Evolutionary conservation across 2,797 vertebrate species (phyloP), one percentile per base, ranked within the genome.

Genomic region (Tapirus indicus): DNA sequence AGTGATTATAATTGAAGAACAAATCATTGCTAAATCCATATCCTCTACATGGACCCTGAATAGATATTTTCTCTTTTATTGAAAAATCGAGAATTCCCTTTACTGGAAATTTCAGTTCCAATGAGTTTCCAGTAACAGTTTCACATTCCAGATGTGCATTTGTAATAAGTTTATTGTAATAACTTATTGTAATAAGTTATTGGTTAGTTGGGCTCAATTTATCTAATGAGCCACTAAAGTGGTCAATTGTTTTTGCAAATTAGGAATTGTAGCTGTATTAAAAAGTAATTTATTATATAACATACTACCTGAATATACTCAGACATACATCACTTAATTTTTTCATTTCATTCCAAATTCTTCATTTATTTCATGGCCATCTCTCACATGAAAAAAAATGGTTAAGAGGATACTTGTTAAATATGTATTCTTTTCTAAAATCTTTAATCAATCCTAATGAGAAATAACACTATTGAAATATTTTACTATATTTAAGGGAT

Each of bases 201-300:
- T 98, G 98, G 96, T 97, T 98, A 98, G 89, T 92, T 97, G 97
- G 95, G 95, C 93, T 98, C 98, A 97, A 96, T 98, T 98, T 98
- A 98, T 97, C 98, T 99, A 98, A 98, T 93, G 97, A 98, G 97
- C 93, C 74, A 72, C 72, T 98, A 98, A 98, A 98, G 98, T 97
- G 98, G 98, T 98, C 98, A 98, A 98, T 98, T 98, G 97, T 98
- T 98, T 96, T 98, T 98, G 97, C 98, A 98, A 98, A 98, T 99
- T 96, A 98, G 88, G 96, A 97, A 98, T 98, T 97, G 85, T 77
- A 38, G 56, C 97, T 97, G 47, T 91, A 97, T 90, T 93, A 92
- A 98, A 97, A 98, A 91, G 80, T 93, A 97, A 98, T 97, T 69
- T 95, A 97, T 96, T 94, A 89, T 72, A 94, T 94, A 97, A 97